These are phyloP conservation scores for Panulirus ornatus DNA, from an alignment of 1,140 invertebrate species.

Conservation along the genomic window DNA sequence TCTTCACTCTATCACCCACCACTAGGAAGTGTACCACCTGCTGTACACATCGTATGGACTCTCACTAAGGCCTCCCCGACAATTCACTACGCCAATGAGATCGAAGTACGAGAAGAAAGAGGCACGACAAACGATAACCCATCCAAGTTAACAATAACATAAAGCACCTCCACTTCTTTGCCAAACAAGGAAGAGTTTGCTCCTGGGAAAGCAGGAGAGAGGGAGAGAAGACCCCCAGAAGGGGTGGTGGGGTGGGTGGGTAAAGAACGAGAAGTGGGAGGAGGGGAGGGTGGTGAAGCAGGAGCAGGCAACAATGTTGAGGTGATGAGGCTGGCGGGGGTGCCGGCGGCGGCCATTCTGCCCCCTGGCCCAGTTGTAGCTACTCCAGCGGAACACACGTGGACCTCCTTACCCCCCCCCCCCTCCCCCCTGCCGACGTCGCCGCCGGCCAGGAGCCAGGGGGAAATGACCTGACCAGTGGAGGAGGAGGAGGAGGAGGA, in stretches of 20 bases:
- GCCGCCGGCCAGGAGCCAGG: neutral
- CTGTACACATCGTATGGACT: too few species aligned
- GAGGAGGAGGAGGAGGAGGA: neutral
- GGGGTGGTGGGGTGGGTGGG: neutral
- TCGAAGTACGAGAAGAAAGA: too few species aligned
- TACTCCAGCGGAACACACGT: slow-evolving; percentile 69
- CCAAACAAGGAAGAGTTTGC: slow-evolving; percentile 28
- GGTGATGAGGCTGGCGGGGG: slow-evolving; percentile 18
- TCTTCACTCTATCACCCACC: too few species aligned
- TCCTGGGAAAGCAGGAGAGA: neutral
- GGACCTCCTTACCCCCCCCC: neutral
- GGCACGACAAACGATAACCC: too few species aligned
- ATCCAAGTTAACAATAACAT: neutral
- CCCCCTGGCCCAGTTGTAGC: slow-evolving; percentile 54
- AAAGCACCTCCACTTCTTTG: neutral
- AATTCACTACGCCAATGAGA: too few species aligned
- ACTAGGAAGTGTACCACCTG: too few species aligned
- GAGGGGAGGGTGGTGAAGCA: neutral
- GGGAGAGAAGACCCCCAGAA: neutral
- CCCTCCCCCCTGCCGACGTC: neutral
- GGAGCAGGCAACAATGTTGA: neutral
- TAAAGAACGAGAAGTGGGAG: neutral
- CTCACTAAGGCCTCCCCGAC: too few species aligned
- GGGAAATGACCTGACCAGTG: neutral
- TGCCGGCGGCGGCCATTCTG: slow-evolving; percentile 16